These are phyloP conservation scores for Anolis sagrei DNA, from an alignment of 2,113 vertebrate genomes.

Conservation along the genomic window DNA sequence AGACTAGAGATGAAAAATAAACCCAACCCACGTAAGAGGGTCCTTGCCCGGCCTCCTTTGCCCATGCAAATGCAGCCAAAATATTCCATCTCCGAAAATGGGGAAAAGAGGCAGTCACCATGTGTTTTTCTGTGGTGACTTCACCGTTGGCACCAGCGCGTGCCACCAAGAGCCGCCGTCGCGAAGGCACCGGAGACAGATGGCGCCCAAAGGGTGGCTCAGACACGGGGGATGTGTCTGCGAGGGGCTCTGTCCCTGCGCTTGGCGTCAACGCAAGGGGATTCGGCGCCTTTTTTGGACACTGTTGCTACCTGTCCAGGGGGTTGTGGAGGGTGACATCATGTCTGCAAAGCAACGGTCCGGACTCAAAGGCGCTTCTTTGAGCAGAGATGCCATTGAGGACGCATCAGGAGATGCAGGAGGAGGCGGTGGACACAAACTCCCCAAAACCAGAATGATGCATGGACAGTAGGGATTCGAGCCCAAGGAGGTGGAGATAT, in stretches of 20 bases:
- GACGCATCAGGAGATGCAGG: neutral
- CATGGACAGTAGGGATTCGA: neutral
- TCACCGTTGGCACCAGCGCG: neutral
- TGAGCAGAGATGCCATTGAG: neutral
- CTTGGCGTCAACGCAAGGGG: too few relatives aligned
- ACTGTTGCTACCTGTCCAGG: neutral
- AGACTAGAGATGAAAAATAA: neutral
- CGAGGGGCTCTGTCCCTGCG: neutral
- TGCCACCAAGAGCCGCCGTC: neutral
- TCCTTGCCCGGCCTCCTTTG: neutral
- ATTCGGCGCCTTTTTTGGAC: neutral
- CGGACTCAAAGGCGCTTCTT: neutral
- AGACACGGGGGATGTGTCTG: neutral
- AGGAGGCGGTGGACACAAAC: neutral
- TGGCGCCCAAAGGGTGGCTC: neutral
- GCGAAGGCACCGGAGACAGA: neutral
- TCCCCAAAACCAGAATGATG: neutral
- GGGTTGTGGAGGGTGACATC: slow-evolving; percentile 8
- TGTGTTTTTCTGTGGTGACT: neutral
- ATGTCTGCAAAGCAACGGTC: slow-evolving; percentile 1
- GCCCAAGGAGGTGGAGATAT: neutral
- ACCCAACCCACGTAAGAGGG: neutral
- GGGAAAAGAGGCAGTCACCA: rapidly evolving
- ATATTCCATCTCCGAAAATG: neutral
- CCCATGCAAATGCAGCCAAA: too few relatives aligned